Conservation (phyloP, 30 jellyfish, hydroid and myxozoan genomes). For the Cassiopea andromeda region DNA sequence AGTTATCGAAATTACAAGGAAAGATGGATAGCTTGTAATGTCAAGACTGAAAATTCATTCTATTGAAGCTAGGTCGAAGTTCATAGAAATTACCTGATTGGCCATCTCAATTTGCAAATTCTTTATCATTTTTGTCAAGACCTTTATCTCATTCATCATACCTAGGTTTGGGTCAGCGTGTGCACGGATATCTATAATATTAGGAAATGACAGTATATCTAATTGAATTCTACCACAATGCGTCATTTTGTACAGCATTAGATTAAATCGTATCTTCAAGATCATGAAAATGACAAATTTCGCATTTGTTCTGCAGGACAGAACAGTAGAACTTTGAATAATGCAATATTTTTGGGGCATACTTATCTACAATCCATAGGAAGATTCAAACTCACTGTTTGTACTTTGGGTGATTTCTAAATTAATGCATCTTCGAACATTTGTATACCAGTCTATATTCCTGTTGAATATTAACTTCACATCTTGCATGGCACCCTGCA, state of each 20-base stretch:
- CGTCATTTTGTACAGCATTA: too few relatives aligned
- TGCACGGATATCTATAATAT: conserved; percentile 81
- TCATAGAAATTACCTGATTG: conserved; percentile 71
- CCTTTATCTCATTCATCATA: conserved; percentile 72
- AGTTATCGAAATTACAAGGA: too few relatives aligned
- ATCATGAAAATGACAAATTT: too few relatives aligned
- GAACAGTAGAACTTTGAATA: not conserved
- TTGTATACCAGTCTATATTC: conserved; percentile 79
- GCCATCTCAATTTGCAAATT: conserved; percentile 95
- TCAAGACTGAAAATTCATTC: not conserved
- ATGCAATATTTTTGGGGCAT: not conserved
- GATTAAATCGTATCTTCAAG: too few relatives aligned
- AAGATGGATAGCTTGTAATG: too few relatives aligned
- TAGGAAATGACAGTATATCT: too few relatives aligned
- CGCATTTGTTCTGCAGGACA: too few relatives aligned
- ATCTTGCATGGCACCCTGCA: conserved; percentile 97
- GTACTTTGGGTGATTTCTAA: conserved; percentile 59
- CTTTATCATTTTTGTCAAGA: conserved; percentile 71
- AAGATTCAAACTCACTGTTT: conserved; percentile 10
- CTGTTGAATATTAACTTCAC: conserved; percentile 84
- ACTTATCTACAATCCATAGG: not conserved
- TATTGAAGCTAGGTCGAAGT: not conserved
- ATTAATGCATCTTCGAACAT: conserved; percentile 65
- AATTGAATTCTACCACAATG: too few relatives aligned
- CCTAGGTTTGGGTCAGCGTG: conserved; percentile 90